Conservation (phyloP, 2,113 vertebrate genomes). For the Plecturocebus donacophilus region DNA sequence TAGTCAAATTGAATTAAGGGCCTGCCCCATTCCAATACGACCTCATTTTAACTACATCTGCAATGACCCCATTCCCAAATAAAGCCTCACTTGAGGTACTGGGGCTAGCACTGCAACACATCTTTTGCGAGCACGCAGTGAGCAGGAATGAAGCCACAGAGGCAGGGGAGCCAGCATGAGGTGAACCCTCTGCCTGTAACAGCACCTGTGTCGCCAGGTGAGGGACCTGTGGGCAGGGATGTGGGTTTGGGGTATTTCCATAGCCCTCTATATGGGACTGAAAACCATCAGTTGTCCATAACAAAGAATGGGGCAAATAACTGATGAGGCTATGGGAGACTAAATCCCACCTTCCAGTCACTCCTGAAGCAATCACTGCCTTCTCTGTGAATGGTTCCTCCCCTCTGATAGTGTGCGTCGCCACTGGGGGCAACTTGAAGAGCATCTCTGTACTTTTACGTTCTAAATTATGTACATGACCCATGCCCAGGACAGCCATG, state of each 20-base stretch:
- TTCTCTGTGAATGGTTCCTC: not conserved
- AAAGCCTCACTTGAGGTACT: not conserved
- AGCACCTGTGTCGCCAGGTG: rapidly evolving
- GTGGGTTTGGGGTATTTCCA: not conserved
- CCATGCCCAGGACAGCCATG: not conserved
- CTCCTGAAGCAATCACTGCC: not conserved
- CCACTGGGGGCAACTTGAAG: not conserved
- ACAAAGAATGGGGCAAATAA: not conserved
- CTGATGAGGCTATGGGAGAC: not conserved
- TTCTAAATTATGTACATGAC: not conserved
- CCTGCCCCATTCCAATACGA: not conserved
- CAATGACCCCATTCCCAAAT: not conserved
- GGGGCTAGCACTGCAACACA: not conserved
- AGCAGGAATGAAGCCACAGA: not conserved
- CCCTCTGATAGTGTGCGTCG: not conserved
- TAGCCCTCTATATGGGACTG: not conserved
- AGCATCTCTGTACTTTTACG: not conserved
- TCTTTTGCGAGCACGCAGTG: not conserved
- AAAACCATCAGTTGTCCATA: not conserved
- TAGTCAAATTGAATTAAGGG: not conserved
- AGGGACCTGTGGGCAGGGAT: not conserved
- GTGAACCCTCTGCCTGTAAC: not conserved
- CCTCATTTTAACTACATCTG: not conserved
- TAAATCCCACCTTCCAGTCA: not conserved
- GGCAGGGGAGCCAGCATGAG: not conserved